phyloP scores from a whole-genome alignment of 2,888 invertebrate species.

The Polietes domitor region DNA sequence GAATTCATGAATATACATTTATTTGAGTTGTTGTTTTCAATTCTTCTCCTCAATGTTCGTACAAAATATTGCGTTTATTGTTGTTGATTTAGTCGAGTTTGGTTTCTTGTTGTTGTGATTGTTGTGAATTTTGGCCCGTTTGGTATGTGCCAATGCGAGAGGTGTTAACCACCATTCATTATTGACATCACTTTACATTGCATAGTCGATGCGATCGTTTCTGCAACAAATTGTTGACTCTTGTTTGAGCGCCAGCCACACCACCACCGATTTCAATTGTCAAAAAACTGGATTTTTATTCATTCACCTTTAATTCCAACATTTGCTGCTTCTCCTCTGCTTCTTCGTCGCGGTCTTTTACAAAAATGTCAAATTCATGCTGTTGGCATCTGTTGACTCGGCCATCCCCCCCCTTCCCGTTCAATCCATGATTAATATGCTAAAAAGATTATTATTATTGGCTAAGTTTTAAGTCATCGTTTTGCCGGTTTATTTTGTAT shows the following conservation, averaged over 20 bases:
- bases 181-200: slow-evolving; percentile 7
- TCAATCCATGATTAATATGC: not conserved
- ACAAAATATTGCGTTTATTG: slow-evolving; percentile 24
- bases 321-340: not conserved
- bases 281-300: slow-evolving; percentile 45
- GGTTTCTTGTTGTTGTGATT: not conserved
- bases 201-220: slow-evolving; percentile 10
- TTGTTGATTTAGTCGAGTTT: not conserved
- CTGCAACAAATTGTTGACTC: slow-evolving; percentile 2
- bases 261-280: not conserved
- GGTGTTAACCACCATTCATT: slow-evolving; percentile 23
- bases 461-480: not conserved
- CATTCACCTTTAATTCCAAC: slow-evolving; percentile 28
- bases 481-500: not conserved
- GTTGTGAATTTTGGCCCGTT: not conserved
- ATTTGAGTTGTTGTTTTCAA: not conserved
- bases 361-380: slow-evolving; percentile 26
- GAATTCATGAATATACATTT: slow-evolving; percentile 19
- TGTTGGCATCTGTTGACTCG: not conserved
- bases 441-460: not conserved
- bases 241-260: not conserved
- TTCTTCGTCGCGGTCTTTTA: not conserved
- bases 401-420: not conserved
- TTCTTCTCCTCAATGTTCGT: not conserved
- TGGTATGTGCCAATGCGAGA: slow-evolving; percentile 2